Base-by-base conservation (phyloP, 92 coral and sea anemone genomes). In the Umimayanthus chanpuru region DNA sequence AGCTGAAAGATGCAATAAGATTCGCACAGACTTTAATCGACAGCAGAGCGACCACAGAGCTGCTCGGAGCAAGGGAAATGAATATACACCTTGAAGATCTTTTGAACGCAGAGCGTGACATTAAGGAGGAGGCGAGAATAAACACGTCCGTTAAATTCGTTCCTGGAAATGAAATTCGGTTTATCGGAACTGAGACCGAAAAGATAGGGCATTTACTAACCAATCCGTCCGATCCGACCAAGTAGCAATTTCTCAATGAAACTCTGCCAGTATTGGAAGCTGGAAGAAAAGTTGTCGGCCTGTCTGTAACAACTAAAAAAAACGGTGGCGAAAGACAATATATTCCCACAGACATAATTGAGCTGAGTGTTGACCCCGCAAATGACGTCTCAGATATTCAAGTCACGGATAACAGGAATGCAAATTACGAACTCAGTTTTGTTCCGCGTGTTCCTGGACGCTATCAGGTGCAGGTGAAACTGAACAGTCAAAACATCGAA, bases 401-500 rank as follows among this genome's bases (percentile, higher is more conserved):
- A 53, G 83, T 79, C 36, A 79, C 83, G 11, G 83, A 79, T 50
- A 10, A 53, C 83, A 55, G 38, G 44, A 79, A 55, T 79, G 83
- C 68, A 29, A 53, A 12, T 79, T 79, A 79, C 71, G 43, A 79
- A 26, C 47, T 79, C 70, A 79, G 71, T 79, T 79, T 79, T 79
- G 83, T 79, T 55, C 83, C 83, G 20, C 83, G 83, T 79, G 71
- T 79, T 79, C 83, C 83, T 79, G 83, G 83, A 39, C 67, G 67
- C 23, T 79, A 79, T 30, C 44, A 28, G 15, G 68, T 28, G 41
- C 41, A 25, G 26, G 40, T 50, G 49, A 79, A 79, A 79, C 12
- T 79, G 26, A 79, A 79, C 28, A 40, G 36, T 25, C n/a, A 53
- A 26, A 55, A 29, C 68, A 55, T 79, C 28, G 66, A 25, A 11